These are phyloP conservation scores for Nothobranchius furzeri DNA, from an alignment of 2,113 vertebrate genomes.

Conservation along the genomic window DNA sequence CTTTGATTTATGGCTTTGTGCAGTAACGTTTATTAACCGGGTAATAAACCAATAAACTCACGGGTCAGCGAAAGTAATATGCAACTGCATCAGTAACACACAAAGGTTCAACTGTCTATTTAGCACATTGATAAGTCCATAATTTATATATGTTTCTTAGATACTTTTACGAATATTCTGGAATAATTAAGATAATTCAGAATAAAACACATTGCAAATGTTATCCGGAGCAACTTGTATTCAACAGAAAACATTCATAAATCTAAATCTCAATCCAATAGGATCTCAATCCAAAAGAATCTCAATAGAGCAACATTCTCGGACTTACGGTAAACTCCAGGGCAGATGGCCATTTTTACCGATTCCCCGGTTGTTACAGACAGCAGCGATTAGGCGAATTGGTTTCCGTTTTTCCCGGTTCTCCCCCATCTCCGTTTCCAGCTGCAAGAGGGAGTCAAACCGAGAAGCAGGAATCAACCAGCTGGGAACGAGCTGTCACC, in stretches of 20 bases:
- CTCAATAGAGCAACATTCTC: no score
- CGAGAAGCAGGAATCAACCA: not conserved
- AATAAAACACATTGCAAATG: no score
- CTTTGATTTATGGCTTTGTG: not conserved
- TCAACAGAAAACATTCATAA: no score
- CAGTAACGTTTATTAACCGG: not conserved
- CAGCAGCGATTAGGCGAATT: conserved; percentile 77
- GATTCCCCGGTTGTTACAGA: conserved; percentile 73
- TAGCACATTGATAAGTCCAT: no score
- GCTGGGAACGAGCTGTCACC: not conserved
- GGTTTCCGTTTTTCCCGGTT: conserved; percentile 58
- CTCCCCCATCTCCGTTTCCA: conserved; percentile 36
- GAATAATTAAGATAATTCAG: no score
- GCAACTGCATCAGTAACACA: not conserved
- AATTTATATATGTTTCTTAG: no score
- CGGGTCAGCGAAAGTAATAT: not conserved
- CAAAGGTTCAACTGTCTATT: no score
- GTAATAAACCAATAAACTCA: not conserved
- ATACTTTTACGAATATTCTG: no score
- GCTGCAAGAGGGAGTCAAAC: not conserved
- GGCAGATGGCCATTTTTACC: conserved; percentile 77
- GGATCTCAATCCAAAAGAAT: no score
- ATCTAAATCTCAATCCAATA: no score
- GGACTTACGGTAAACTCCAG: conserved; percentile 82
- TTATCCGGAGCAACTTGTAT: no score